phyloP scores from a whole-genome alignment of 1,140 invertebrate species.

The Achatina immaculata region DNA sequence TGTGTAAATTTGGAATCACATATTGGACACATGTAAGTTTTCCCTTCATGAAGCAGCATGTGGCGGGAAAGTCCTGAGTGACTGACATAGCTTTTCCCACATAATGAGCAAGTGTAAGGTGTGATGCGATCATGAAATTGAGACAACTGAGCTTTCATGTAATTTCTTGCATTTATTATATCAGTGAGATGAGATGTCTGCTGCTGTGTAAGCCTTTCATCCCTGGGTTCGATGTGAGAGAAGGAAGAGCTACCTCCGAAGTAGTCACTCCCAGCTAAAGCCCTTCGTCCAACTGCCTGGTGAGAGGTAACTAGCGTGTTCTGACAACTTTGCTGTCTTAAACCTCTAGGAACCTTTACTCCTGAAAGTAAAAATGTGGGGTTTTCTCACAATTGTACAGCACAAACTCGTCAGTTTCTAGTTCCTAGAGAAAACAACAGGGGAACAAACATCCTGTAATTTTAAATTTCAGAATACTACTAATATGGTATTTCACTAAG shows the following conservation, averaged over 20 bases:
- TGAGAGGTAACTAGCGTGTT: neutral
- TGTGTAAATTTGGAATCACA: slow-evolving; percentile 29
- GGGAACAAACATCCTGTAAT: neutral
- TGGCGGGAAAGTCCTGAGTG: slow-evolving; percentile 25
- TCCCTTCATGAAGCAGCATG: slow-evolving; percentile 18
- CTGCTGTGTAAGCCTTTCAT: neutral
- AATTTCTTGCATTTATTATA: neutral
- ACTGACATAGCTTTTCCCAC: slow-evolving; percentile 28
- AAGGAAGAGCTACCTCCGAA: neutral
- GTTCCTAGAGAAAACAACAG: neutral
- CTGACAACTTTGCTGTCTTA: neutral
- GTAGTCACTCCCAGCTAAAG: slow-evolving; percentile 1
- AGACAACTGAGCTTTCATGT: slow-evolving; percentile 1
- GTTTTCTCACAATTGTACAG: slow-evolving; percentile 6
- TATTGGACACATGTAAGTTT: slow-evolving; percentile 14
- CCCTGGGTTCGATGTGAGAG: neutral
- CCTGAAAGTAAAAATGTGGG: slow-evolving; percentile 26
- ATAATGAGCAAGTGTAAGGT: slow-evolving; percentile 12
- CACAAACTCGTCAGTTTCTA: neutral
- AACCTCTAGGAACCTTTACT: slow-evolving; percentile 4
- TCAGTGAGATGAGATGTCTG: neutral
- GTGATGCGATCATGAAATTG: neutral
- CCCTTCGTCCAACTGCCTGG: neutral
- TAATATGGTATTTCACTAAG: too few relatives aligned
- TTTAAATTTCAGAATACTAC: too few relatives aligned